Conservation (phyloP, 2,888 invertebrate genomes). For the Dynastes tityus region DNA sequence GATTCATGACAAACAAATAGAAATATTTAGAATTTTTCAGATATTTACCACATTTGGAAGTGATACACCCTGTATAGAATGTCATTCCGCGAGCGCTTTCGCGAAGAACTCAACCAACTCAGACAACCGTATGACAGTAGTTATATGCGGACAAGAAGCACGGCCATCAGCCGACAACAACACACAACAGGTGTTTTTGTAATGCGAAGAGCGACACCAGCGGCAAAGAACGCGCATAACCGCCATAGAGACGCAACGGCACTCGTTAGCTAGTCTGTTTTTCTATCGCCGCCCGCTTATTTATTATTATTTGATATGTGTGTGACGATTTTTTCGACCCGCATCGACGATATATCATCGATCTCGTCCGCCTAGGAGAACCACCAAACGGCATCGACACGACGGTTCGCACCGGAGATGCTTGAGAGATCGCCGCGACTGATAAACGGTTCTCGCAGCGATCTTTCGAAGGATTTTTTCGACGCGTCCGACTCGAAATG, state of each 20-base stretch:
- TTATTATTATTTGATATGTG: constrained; percentile 63
- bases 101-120: too few relatives aligned
- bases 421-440: constrained; percentile 19
- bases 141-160: not conserved
- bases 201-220: constrained; percentile 48
- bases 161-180: constrained; percentile 43
- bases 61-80: too few relatives aligned
- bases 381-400: too few relatives aligned
- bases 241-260: constrained; percentile 52
- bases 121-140: too few relatives aligned
- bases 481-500: constrained; percentile 38
- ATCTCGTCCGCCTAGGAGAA: not conserved
- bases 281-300: constrained; percentile 54
- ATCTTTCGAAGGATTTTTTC: constrained; percentile 32
- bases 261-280: constrained; percentile 61
- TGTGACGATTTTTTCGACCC: constrained; percentile 59
- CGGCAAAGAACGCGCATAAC: constrained; percentile 36
- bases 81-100: too few relatives aligned
- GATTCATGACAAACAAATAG: too few relatives aligned
- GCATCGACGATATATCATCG: constrained; percentile 49
- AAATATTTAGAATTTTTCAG: too few relatives aligned
- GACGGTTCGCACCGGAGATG: not conserved
- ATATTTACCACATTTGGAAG: too few relatives aligned
- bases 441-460: constrained; percentile 22
- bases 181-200: constrained; percentile 63